phyloP scores from a whole-genome alignment of 2,888 invertebrate species.

The Linnaemya vulpina region DNA sequence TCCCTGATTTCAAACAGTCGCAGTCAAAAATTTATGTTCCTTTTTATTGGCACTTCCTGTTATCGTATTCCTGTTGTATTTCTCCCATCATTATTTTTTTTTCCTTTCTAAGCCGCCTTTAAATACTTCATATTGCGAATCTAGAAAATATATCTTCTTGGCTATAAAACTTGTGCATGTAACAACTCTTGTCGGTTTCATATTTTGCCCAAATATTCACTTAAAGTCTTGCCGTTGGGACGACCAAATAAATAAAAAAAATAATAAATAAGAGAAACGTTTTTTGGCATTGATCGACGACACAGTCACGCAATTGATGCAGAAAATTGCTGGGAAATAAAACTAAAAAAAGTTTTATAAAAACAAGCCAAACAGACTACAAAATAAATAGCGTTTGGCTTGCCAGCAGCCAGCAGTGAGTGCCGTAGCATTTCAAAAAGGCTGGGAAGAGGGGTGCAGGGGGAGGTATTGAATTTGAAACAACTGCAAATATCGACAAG shows the following conservation, averaged over 20 bases:
- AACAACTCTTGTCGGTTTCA: neutral
- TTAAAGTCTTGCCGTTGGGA: slow-evolving; percentile 36
- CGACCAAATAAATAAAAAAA: neutral
- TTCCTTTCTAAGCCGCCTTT: neutral
- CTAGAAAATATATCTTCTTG: neutral
- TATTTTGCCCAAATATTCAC: slow-evolving; percentile 17
- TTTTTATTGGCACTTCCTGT: neutral
- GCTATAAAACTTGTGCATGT: slow-evolving; percentile 2
- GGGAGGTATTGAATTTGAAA: neutral
- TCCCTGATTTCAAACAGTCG: too few relatives aligned
- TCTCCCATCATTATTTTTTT: neutral
- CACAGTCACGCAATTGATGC: slow-evolving; percentile 66
- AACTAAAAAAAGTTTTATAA: slow-evolving; percentile 10
- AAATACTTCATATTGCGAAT: slow-evolving; percentile 1
- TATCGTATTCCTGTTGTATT: too few relatives aligned
- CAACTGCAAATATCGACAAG: slow-evolving; percentile 1
- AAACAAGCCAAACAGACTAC: slow-evolving; percentile 1
- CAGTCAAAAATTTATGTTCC: neutral
- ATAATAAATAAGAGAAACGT: neutral
- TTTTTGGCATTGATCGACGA: slow-evolving; percentile 64
- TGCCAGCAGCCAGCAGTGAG: slow-evolving; percentile 27
- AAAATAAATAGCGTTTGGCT: slow-evolving; percentile 31
- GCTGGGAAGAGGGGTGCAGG: too few relatives aligned
- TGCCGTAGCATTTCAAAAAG: neutral
- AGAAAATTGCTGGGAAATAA: slow-evolving; percentile 45